Percentiles rank a stretch among this genome's conserved stretches.
These are phyloP conservation scores for Miltochrista miniata DNA, from an alignment of 2,888 invertebrate genomes.

Conservation along the genomic window DNA sequence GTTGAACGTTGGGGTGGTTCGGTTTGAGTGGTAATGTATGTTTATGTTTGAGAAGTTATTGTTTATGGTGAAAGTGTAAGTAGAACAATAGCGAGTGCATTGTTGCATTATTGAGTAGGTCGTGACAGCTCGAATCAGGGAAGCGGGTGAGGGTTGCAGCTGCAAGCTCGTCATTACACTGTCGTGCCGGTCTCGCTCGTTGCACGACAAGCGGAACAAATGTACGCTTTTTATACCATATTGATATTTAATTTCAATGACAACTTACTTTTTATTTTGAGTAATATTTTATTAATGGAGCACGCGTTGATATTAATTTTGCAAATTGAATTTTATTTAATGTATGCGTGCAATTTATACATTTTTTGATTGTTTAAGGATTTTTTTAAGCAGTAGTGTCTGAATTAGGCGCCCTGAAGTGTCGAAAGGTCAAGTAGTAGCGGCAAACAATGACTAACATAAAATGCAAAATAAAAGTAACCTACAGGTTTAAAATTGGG, in stretches of 20 bases:
- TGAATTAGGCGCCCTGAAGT: too few species aligned
- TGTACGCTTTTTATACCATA: conserved; percentile 59
- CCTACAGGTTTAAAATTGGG: too few species aligned
- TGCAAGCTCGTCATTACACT: conserved; percentile 63
- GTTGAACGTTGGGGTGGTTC: conserved; percentile 11
- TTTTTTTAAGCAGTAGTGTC: too few species aligned
- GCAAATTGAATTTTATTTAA: too few species aligned
- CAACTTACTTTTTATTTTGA: conserved; percentile 18
- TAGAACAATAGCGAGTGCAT: conserved; percentile 57
- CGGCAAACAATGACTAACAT: too few species aligned
- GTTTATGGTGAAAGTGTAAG: conserved; percentile 34
- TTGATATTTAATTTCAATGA: conserved; percentile 39
- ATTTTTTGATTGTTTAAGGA: too few species aligned
- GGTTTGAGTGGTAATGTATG: conserved; percentile 9
- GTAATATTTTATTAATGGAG: conserved; percentile 8
- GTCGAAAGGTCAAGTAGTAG: too few species aligned
- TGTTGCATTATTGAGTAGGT: conserved; percentile 75
- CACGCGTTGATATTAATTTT: too few species aligned
- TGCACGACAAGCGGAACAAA: conserved; percentile 71
- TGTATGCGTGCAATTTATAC: too few species aligned
- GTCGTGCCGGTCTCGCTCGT: conserved; percentile 45
- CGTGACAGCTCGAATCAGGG: conserved; percentile 48
- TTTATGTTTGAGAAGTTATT: conserved; percentile 10
- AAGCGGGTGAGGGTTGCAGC: conserved; percentile 56
- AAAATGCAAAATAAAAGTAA: too few species aligned